Base-by-base conservation (phyloP, 2,113 vertebrate genomes). In the Peromyscus leucopus region DNA sequence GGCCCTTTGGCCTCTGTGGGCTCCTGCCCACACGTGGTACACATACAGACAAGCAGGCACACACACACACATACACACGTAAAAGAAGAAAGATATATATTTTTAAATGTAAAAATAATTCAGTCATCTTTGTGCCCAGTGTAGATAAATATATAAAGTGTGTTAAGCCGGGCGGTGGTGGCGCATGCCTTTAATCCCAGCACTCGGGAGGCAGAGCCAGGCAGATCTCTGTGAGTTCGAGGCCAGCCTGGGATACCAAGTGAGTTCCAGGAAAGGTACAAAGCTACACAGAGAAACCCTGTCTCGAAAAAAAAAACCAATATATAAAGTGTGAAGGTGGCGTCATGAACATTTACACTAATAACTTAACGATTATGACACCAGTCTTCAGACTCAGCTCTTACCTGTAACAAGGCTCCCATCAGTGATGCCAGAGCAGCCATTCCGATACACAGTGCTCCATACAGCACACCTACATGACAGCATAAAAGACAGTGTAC, bases 391-490 rank as follows among this genome's bases (percentile, higher is more conserved):
- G 78, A 39, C 22, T 83, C 72, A 31, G 28, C 82, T 83, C 93
- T 98, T 98, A 99, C 99, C 99, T 99, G 99, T 96, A 99, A 97
- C 98, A 99, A 92, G 59, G 98, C 98, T 96, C 99, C 99, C 99
- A 99, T 98, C 0, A 98, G 2, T 36, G 99, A 99, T 9, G 99
- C 99, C 88, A 99, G 3, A 1, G 98, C 99, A 96, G 99, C 99
- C 99, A 99, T 99, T 39, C 98, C 99, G n/a, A 99, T 99, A 94
- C 99, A 99, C 59, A 99, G 24, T 24, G 21, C 98, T 2, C 99
- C 99, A 94, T 98, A 99, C 61, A 99, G 98, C 10, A 99, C 97
- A 98, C 99, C 99, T 99, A 94, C 28, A 36, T 33, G 61, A 26
- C 74, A 74, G 98, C 33, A 31, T 7, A 98, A 55, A 94, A 95